Conservation (phyloP, 1,140 invertebrate genomes). For the Drosophila pruinosa region DNA sequence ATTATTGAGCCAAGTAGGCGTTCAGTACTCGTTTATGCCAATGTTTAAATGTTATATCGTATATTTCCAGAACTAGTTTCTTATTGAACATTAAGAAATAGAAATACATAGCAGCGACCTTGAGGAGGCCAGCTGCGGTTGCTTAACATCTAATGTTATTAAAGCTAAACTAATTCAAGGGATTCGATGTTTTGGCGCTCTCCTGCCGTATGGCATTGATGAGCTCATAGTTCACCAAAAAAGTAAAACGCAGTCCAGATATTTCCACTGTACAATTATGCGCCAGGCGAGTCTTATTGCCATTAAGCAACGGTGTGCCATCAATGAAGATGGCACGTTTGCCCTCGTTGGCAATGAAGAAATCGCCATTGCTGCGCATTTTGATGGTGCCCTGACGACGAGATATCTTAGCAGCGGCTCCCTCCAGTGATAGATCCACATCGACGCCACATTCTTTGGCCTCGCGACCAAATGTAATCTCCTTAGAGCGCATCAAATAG, state of each 20-base stretch:
- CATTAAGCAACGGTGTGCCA: conserved; percentile 92
- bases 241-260: conserved; percentile 94
- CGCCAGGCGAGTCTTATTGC: conserved; percentile 93
- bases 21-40: conserved; percentile 36
- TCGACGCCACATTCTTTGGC: conserved; percentile 96
- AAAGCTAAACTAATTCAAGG: conserved; percentile 56
- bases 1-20: conserved; percentile 33
- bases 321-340: conserved; percentile 97
- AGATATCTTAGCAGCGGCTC: conserved; percentile 93
- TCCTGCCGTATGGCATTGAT: conserved; percentile 93
- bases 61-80: conserved; percentile 52
- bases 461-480: conserved; percentile 96
- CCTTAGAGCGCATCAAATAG: conserved; percentile 97
- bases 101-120: conserved; percentile 42
- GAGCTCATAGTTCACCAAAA: conserved; percentile 95
- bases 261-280: conserved; percentile 98
- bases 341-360: conserved; percentile 97
- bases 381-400: conserved; percentile 94
- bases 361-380: conserved; percentile 95
- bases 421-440: conserved; percentile 96
- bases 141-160: conserved; percentile 4
- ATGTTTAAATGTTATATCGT: conserved; percentile 38
- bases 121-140: conserved; percentile 5
- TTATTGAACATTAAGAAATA: conserved; percentile 45
- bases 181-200: conserved; percentile 88